Conservation (phyloP, 2,797 vertebrate genomes). For the Sebastes oblongus region DNA sequence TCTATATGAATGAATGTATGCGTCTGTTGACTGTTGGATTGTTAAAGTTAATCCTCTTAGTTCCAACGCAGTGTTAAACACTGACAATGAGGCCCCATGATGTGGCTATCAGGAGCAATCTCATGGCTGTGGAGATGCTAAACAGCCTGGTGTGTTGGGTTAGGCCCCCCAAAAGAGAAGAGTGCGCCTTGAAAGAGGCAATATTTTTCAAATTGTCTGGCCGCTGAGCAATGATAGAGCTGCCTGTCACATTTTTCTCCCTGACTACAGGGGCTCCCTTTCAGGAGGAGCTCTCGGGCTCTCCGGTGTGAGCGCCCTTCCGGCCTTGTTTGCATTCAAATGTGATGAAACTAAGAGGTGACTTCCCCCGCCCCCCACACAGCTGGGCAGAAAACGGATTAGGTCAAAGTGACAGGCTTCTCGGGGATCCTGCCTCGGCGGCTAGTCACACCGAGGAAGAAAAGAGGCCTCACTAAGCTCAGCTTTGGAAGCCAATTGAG, state of each 20-base stretch:
- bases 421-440: constrained; percentile 69
- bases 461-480: constrained; percentile 79
- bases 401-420: constrained; percentile 87
- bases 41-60: constrained; percentile 58
- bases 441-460: constrained; percentile 57
- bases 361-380: constrained; percentile 83
- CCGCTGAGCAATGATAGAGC: constrained; percentile 87
- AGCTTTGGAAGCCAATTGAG: constrained; percentile 75
- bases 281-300: constrained; percentile 86
- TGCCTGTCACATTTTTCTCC: constrained; percentile 94
- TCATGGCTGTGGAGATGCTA: constrained; percentile 81
- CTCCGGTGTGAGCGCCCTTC: constrained; percentile 81
- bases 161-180: constrained; percentile 75
- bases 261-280: constrained; percentile 89
- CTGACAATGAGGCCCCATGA: constrained; percentile 81
- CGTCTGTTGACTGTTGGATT: constrained; percentile 49
- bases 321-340: constrained; percentile 95
- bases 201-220: constrained; percentile 86
- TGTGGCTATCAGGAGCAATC: constrained; percentile 77
- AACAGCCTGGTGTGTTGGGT: constrained; percentile 81
- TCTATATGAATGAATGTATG: constrained; percentile 35
- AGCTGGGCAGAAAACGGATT: constrained; percentile 91
- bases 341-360: constrained; percentile 89
- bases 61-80: constrained; percentile 57
- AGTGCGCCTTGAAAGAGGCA: constrained; percentile 80